phyloP scores from a whole-genome alignment of 2,888 invertebrate genomes.

The Drosophila falleni region DNA sequence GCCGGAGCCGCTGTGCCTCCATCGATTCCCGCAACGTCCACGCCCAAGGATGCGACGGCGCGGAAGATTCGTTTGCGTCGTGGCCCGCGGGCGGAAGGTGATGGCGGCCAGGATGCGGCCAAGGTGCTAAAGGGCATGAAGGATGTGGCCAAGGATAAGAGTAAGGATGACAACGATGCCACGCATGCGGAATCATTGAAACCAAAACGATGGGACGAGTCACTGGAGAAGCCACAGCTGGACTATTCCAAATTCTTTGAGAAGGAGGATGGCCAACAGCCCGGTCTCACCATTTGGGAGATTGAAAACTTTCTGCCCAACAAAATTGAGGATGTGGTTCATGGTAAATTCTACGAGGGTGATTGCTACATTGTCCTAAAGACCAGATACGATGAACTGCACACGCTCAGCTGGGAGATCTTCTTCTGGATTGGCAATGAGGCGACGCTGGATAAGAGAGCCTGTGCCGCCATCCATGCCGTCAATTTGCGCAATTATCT shows the following conservation, averaged over 20 bases:
- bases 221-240: constrained; percentile 96
- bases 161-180: constrained; percentile 85
- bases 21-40: constrained; percentile 88
- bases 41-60: constrained; percentile 96
- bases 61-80: constrained; percentile 95
- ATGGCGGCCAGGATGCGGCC: constrained; percentile 93
- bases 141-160: constrained; percentile 90
- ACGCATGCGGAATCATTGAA: constrained; percentile 86
- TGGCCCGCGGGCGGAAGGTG: constrained; percentile 88
- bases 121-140: constrained; percentile 94
- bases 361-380: constrained; percentile 99
- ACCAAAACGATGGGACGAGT: constrained; percentile 98
- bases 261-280: constrained; percentile 96
- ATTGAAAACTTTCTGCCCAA: constrained; percentile 99
- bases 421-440: constrained; percentile 99
- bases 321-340: constrained; percentile 95
- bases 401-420: constrained; percentile 96
- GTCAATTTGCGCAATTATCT: constrained; percentile 98
- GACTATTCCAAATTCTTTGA: constrained; percentile 99
- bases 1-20: constrained; percentile 95
- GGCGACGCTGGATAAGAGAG: constrained; percentile 90
- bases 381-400: constrained; percentile 93
- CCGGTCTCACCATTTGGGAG: constrained; percentile 98
- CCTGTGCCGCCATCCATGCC: constrained; percentile 94
- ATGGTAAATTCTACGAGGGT: constrained; percentile 99